A percentile compares a stretch with the other conserved stretches of the same genome.
Conservation (phyloP, 2,888 invertebrate genomes). For the Cheilosia scutellata region DNA sequence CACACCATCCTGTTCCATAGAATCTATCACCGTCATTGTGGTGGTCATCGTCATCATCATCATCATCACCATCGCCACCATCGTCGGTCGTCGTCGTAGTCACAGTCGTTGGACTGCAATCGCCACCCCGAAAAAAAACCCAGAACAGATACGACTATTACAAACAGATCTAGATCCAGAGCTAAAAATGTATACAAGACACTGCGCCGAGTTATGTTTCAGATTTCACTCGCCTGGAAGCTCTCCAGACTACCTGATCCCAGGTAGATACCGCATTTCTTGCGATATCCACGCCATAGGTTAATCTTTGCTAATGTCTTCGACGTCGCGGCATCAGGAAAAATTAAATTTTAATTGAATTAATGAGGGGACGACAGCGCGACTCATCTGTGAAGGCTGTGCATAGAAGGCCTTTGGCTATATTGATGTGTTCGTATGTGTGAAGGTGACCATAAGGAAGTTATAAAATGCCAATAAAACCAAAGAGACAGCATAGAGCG, state of each 20-base stretch:
- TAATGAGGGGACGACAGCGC: conserved; percentile 63
- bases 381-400: conserved; percentile 17
- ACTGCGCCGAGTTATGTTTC: conserved; percentile 1
- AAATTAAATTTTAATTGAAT: conserved; percentile 69
- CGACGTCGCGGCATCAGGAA: conserved; percentile 45
- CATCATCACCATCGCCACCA: conserved; percentile 1
- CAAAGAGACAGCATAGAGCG: conserved; percentile 13
- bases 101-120: background rate
- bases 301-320: conserved; percentile 58
- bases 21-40: conserved; percentile 71
- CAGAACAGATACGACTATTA: background rate
- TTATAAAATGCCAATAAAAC: conserved; percentile 59
- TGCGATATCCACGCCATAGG: conserved; percentile 37
- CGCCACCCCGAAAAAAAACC: conserved; percentile 2
- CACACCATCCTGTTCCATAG: conserved; percentile 69
- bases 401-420: background rate
- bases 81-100: conserved; percentile 12
- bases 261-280: conserved; percentile 36
- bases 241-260: conserved; percentile 56
- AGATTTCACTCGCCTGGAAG: conserved; percentile 60
- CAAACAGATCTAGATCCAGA: conserved; percentile 58
- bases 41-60: conserved; percentile 46
- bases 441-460: conserved; percentile 68
- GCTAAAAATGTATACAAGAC: background rate
- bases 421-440: background rate